Evolutionary conservation across 1,140 invertebrate genomes (phyloP), one percentile per base, ranked within the genome.

Genomic region (Mactra quadrangularis): DNA sequence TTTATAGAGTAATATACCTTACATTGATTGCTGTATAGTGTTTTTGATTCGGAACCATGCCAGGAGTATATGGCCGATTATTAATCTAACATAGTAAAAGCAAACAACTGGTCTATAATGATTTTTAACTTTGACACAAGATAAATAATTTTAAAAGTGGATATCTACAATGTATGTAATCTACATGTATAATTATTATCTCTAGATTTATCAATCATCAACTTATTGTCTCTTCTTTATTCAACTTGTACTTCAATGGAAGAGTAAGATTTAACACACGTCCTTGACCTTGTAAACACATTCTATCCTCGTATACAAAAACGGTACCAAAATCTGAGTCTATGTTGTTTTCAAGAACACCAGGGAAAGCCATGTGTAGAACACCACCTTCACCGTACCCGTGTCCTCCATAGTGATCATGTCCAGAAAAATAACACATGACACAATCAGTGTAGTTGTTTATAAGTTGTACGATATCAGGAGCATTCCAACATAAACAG

Each of bases 271-370:
- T 82, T 45, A 53, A 41, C 3, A 86, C 86, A 13, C 71, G 53
- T 1, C 89, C 89, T 45, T 82, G 57, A 13, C 89, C 89, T 19
- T 55, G 17, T 13, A 91, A 79, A 6, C 78, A 79, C 47, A 91
- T 31, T 55, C 60, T 84, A 15, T 90, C 82, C 7, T 87, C 35
- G 83, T 86, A 90, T 27, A 93, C 62, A 27, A 87, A 83, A 22
- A 91, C 86, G 15, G 91, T 93, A 11, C 88, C 90, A 86, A 90
- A 93, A 19, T 91, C 88, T 53, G 90, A 85, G 19, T 77, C 70
- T 15, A n/a, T 22, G 19, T 82, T 75, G 57, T 82, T 90, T 83
- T 92, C 91, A 11, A 92, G 76, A 3, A 92, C 86, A 22, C 89
- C 91, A 55, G 87, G 83, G 15, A 91, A 85, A 1, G 87, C 86